Conservation (phyloP, 2,888 invertebrate species). For the Leistus spinibarbis region DNA sequence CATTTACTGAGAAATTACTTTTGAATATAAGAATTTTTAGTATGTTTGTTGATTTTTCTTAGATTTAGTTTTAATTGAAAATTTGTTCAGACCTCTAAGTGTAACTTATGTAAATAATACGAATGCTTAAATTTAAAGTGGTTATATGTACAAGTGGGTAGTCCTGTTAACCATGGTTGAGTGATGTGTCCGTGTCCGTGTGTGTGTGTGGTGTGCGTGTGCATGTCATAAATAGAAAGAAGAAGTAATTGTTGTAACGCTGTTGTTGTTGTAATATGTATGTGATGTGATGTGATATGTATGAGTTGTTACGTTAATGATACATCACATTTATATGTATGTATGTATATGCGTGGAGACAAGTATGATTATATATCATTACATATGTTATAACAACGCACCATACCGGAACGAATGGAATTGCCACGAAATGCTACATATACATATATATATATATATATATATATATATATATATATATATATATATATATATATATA, state of each 20-base stretch:
- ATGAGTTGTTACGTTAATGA: background rate
- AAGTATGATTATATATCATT: constrained; percentile 35
- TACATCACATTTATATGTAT: constrained; percentile 1
- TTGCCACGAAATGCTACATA: background rate
- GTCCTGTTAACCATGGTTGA: no score
- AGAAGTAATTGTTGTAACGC: background rate
- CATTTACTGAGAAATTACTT: no score
- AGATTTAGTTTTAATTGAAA: no score
- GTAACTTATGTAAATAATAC: no score
- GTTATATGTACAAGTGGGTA: no score
- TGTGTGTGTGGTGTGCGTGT: constrained; percentile 7
- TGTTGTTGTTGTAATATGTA: background rate
- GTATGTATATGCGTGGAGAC: constrained; percentile 6
- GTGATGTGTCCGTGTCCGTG: constrained; percentile 1
- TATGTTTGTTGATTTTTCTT: no score
- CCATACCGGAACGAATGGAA: constrained; percentile 11
- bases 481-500: no score
- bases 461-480: no score
- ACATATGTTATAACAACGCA: constrained; percentile 28
- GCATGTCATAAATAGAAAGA: background rate
- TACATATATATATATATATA: no score
- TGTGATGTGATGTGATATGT: background rate
- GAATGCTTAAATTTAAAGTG: no score
- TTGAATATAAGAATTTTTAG: no score
- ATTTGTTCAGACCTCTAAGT: no score